Base-by-base conservation (phyloP, 2,888 invertebrate genomes). In the Drosophila demipolita region DNA sequence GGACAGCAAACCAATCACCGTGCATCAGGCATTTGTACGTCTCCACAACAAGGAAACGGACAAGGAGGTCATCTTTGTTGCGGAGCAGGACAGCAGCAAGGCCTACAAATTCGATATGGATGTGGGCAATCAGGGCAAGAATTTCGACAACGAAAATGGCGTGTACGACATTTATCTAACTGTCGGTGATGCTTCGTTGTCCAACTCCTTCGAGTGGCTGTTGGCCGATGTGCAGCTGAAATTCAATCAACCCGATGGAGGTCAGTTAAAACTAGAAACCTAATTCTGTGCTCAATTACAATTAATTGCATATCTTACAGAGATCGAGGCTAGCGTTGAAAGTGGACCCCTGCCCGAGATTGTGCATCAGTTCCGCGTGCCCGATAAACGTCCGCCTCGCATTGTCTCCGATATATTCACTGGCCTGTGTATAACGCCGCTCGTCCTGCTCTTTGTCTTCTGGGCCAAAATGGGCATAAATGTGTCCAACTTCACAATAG, bases 21-120 rank as follows among this genome's bases (percentile, higher is more conserved):
- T 97, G 52, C 97, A 97, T 92, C 98, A 98, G 93, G 97, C 97
- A 0, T 99, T 99, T 93, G 95, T 98, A 33, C 95, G 97, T 57
- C 94, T 99, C 52, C 95, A 95, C 45, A 95, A 96, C 82, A 93
- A 94, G 20, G 94, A 94, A 61, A 94, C 94, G 0, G 94, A 95
- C n/a, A 95, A 96, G 72, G 99, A 99, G 94, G 97, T 98, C 57
- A 96, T 98, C 86, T 99, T 98, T 92, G 97, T 99, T 6, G 98
- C 99, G 1, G 99, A 99, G 91, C 96, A 96, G 6, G 98, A 98
- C 91, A 94, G 94, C 74, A 94, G 94, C 60, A 95, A 95, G 89
- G 94, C 95, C 0, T 99, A 99, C 93, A 98, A 97, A 93, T 96
- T 99, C 78, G 98, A 99, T 91, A 95, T 99, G 95, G 97, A 98